phyloP scores from a whole-genome alignment of 1,140 invertebrate genomes.

The Phortica variegata region DNA sequence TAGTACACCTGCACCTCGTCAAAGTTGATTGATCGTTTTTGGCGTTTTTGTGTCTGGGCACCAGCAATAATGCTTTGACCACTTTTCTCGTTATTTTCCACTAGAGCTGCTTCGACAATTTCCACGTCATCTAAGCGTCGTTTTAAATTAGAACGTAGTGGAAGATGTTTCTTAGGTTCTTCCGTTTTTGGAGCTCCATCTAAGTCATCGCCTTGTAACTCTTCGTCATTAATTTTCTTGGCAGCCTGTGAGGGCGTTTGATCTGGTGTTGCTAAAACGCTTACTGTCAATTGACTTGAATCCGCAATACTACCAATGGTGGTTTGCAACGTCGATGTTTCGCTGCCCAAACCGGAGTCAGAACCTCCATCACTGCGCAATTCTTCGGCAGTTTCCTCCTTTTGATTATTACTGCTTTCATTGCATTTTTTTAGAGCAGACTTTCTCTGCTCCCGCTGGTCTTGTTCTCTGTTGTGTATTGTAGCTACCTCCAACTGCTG shows the following conservation, averaged over 20 bases:
- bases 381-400: constrained; percentile 51
- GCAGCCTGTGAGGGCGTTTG: neutral
- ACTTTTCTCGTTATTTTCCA: constrained; percentile 44
- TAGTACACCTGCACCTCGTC: constrained; percentile 93
- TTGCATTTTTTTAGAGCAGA: constrained; percentile 1
- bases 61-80: constrained; percentile 25
- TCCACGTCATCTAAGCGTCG: constrained; percentile 57
- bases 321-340: constrained; percentile 55
- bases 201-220: neutral
- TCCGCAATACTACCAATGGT: constrained; percentile 5
- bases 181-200: neutral
- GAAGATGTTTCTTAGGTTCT: constrained; percentile 1
- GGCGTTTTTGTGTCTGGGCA: constrained; percentile 66
- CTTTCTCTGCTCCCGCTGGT: neutral
- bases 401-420: constrained; percentile 43
- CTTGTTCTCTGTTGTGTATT: constrained; percentile 1
- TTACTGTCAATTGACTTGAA: neutral
- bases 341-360: constrained; percentile 74
- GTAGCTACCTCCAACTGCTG: neutral
- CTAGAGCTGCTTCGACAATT: constrained; percentile 60
- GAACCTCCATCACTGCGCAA: constrained; percentile 76
- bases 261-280: neutral
- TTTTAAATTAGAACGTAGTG: constrained; percentile 44
- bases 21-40: constrained; percentile 81
- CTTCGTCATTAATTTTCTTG: neutral